Evolutionary conservation across 2,888 invertebrate species (phyloP), one percentile per base, ranked within the genome.

Genomic region (Cheilosia vulpina): DNA sequence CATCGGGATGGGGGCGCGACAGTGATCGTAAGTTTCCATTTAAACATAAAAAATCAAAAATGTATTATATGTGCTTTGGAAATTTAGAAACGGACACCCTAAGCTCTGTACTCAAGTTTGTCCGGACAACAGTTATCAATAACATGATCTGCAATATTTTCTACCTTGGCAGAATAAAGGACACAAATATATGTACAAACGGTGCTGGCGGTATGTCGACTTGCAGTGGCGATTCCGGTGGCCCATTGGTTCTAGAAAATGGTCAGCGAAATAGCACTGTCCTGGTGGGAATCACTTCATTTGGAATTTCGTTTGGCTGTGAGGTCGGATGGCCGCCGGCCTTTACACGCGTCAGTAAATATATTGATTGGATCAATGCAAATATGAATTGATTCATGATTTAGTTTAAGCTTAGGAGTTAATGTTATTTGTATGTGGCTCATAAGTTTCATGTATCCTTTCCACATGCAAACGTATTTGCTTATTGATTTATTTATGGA

Each of bases 1-100:
- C 92, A 52, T 93, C 92, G 17, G 93, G 93, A 27, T 93, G 93
- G 93, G 93, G 91, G 63, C 90, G 89, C 85, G 89, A 89, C 7
- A 90, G 91, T 3, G 91, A 87, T 52, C 21, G 83, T 83, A 68
- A 57, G 65, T 41, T 5, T 0, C 0, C 4, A n/a, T 2, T 89
- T 17, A 15, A 15, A 21, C 9, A 13, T 6, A 7, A 17, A 31
- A 0, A 34, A 19, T n/a, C 9, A 13, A 17, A 47, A 0, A 47
- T 5, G 1, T 11, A 13, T 2, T 31, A 31, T 13, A 21, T 11
- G 41, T 34, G 4, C 27, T 24, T 24, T 15, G 13, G 2, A 52
- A 4, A 15, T 2, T 24, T 15, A 57, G 89, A 90, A 1, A 89
- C 90, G 0, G 90, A 90, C 75, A 90, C 90, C 19, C 90, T 91